Evolutionary conservation across 2,888 invertebrate genomes (phyloP), one percentile per base, ranked within the genome.

Genomic region (Hypena proboscidalis): DNA sequence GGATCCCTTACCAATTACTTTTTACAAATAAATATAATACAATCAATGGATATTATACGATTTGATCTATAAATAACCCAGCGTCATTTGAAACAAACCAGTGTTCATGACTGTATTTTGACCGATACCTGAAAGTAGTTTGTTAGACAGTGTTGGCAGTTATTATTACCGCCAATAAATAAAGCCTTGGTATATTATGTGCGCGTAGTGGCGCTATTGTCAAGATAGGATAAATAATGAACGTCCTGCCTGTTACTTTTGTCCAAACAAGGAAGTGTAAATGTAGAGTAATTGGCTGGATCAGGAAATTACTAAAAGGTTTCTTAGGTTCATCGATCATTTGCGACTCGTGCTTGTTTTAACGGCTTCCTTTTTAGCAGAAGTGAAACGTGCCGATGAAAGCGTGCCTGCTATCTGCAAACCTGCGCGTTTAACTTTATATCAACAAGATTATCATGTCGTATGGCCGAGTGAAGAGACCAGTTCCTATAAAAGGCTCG

Each of bases 191-290:
- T 77, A 64, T 66, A 70, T 71, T 74, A 56, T 57, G 59, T 55
- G 36, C 45, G 15, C 43, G 37, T 55, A 62, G 58, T 69, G 65
- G 65, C 65, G 63, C 68, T 68, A 72, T 80, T 77, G 78, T 81
- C 70, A 60, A 75, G 74, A 75, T 74, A 74, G 56, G 60, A 62
- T 73, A 72, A 80, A 77, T 82, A 80, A 80, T 71, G 71, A 70
- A 74, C 74, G 71, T 78, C 75, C 72, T 75, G 74, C 65, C 63
- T 67, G 64, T 68, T 72, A 70, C 68, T 71, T 68, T 72, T 70
- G 71, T 67, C 68, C 70, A 74, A 79, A 82, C 67, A 73, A 80
- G 84, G 84, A 83, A 81, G 81, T 83, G 74, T 75, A 71, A 77
- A 79, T 79, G 76, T 74, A 58, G 73, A 80, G 72, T 79, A 79